Conservation (phyloP, 2,888 invertebrate species). For the Atrina japonica region DNA sequence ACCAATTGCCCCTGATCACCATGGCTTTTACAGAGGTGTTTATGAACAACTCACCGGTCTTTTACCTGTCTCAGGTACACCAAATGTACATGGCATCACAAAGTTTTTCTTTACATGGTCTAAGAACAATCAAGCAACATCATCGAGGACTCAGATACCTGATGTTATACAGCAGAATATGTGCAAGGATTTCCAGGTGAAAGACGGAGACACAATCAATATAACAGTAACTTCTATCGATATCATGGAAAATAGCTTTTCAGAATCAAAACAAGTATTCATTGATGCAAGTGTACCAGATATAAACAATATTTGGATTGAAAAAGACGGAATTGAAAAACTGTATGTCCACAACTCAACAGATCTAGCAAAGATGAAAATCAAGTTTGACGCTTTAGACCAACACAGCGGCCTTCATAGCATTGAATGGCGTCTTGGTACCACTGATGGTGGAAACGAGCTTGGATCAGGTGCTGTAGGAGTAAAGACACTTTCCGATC, state of each 20-base stretch:
- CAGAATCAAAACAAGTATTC: conserved; percentile 45
- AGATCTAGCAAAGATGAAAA: conserved; percentile 54
- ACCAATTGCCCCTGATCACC: conserved; percentile 40
- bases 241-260: conserved; percentile 43
- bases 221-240: conserved; percentile 50
- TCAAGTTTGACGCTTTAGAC: conserved; percentile 56
- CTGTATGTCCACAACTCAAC: conserved; percentile 55
- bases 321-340: conserved; percentile 45
- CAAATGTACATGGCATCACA: conserved; percentile 52
- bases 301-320: conserved; percentile 51
- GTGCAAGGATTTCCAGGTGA: conserved; percentile 33
- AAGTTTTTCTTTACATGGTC: conserved; percentile 42
- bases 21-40: conserved; percentile 40
- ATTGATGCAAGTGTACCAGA: conserved; percentile 55
- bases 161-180: conserved; percentile 45
- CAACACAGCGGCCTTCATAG: conserved; percentile 57
- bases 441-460: conserved; percentile 13
- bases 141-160: conserved; percentile 28
- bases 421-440: conserved; percentile 38
- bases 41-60: conserved; percentile 53
- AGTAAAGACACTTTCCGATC: too few species aligned
- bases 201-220: conserved; percentile 53
- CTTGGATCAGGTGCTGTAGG: too few species aligned
- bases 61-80: conserved; percentile 53
- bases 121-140: conserved; percentile 18